These are phyloP conservation scores for Hyposoter didymator DNA, from an alignment of 2,888 invertebrate species.

Conservation along the genomic window DNA sequence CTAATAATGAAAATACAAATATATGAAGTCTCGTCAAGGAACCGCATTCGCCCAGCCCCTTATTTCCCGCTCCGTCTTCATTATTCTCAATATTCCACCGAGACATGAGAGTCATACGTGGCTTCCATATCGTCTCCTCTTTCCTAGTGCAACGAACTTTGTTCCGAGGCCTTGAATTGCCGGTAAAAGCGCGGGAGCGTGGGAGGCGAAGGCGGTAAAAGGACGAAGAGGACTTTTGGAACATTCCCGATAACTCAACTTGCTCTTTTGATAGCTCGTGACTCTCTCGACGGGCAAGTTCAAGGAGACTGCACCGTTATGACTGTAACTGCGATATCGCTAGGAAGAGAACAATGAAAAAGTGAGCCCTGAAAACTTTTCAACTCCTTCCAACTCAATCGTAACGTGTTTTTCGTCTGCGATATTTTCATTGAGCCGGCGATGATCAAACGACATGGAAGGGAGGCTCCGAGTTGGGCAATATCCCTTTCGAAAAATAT, in stretches of 20 bases:
- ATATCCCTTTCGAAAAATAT: neutral
- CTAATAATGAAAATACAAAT: neutral
- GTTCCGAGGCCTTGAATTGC: conserved; percentile 11
- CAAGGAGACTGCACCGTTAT: conserved; percentile 36
- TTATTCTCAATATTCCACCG: conserved; percentile 17
- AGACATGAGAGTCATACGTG: conserved; percentile 25
- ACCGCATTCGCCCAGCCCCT: neutral
- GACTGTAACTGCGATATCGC: conserved; percentile 45
- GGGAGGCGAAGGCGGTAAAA: neutral
- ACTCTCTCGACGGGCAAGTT: conserved; percentile 20
- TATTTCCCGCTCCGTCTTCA: conserved; percentile 8
- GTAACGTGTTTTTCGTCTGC: neutral
- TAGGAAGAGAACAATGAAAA: conserved; percentile 31
- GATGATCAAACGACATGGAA: neutral
- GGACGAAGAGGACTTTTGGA: conserved; percentile 24
- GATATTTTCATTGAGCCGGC: neutral
- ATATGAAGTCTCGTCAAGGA: neutral
- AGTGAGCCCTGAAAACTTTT: conserved; percentile 6
- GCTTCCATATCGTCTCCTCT: neutral
- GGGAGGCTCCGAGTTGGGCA: neutral
- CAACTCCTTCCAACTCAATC: neutral
- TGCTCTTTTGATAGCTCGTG: conserved; percentile 23
- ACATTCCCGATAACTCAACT: conserved; percentile 28
- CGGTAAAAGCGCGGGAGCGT: neutral
- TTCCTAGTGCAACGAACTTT: conserved; percentile 17